Conservation (phyloP, 2,797 vertebrate genomes). For the Pipistrellus pygmaeus region DNA sequence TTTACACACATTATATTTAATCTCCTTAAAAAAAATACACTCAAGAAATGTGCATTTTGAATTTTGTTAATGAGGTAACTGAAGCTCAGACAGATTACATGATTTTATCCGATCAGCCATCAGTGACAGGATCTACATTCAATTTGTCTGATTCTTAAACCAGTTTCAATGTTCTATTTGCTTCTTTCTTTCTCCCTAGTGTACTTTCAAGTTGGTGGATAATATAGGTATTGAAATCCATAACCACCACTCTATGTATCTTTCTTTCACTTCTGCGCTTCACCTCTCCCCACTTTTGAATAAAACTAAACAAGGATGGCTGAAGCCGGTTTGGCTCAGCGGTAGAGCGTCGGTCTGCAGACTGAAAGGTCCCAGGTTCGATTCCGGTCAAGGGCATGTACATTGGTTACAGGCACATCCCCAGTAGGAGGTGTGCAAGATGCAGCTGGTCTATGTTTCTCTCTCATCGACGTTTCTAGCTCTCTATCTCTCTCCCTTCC, state of each 20-base stretch:
- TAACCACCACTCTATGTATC: background rate
- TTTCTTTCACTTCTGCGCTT: background rate
- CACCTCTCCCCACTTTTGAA: background rate
- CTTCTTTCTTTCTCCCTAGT: background rate
- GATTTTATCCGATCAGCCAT: background rate
- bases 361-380: no score
- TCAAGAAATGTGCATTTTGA: background rate
- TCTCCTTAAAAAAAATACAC: background rate
- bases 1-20: background rate
- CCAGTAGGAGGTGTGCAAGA: no score
- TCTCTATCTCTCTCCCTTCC: no score
- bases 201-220: background rate
- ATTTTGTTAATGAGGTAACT: slow-evolving; percentile 7
- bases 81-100: background rate
- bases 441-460: no score
- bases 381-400: no score
- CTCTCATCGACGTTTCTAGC: no score
- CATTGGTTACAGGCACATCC: no score
- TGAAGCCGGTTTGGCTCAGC: no score
- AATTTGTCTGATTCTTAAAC: background rate
- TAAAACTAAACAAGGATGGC: background rate
- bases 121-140: background rate
- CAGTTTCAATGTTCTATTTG: background rate
- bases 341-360: no score
- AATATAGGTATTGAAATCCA: background rate